Conservation (phyloP, 2,888 invertebrate species). For the Caenorhabditis sp. region DNA sequence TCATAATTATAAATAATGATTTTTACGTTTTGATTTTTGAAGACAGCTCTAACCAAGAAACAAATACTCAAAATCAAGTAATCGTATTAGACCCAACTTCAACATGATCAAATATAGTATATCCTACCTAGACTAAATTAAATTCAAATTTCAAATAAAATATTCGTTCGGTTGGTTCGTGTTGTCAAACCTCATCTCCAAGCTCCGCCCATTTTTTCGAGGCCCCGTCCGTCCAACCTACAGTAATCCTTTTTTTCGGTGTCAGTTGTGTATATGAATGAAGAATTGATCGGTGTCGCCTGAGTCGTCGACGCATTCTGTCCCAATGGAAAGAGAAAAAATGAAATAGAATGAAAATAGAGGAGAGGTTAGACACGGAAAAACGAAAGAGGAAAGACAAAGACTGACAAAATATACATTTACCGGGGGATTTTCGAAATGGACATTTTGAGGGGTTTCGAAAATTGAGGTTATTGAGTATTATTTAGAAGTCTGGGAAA, state of each 20-base stretch:
- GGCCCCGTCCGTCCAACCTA: slow-evolving; percentile 3
- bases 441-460: neutral
- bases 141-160: neutral
- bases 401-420: neutral
- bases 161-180: neutral
- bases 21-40: no score
- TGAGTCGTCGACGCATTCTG: slow-evolving; percentile 10
- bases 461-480: no score
- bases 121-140: neutral
- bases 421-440: neutral
- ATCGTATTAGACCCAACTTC: no score
- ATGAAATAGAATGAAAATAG: neutral
- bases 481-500: no score
- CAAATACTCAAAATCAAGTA: no score
- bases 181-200: neutral
- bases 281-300: slow-evolving; percentile 29
- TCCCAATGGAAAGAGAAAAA: neutral
- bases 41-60: no score
- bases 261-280: slow-evolving; percentile 28
- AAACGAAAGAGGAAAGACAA: neutral
- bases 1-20: no score
- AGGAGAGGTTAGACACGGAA: neutral
- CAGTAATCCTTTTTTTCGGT: slow-evolving; percentile 21
- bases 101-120: no score
- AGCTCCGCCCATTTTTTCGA: neutral